Conservation (phyloP, 2,113 vertebrate species). For the Microtus montanus region DNA sequence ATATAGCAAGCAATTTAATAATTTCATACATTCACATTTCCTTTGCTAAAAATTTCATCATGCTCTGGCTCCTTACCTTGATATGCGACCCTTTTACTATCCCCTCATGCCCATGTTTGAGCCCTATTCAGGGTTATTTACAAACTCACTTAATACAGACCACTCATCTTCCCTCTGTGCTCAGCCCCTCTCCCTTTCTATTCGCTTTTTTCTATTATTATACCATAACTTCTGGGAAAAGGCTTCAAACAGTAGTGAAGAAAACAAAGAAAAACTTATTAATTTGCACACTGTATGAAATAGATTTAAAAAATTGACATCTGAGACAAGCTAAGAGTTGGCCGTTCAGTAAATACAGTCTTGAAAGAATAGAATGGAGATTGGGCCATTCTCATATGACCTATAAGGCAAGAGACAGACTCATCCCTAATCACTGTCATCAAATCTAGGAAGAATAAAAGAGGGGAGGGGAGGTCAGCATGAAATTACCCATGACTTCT, state of each 20-base stretch:
- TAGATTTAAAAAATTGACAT: neutral
- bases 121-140: neutral
- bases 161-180: neutral
- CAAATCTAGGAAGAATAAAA: conserved; percentile 6
- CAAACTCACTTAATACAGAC: neutral
- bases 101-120: neutral
- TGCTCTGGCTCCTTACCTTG: neutral
- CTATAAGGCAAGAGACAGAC: neutral
- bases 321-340: neutral
- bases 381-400: neutral
- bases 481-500: conserved; percentile 60
- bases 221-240: neutral
- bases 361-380: neutral
- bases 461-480: neutral
- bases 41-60: conserved; percentile 18
- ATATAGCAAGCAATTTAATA: neutral
- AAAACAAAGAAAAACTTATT: conserved; percentile 2
- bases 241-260: neutral
- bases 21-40: conserved; percentile 17
- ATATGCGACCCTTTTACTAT: neutral
- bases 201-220: neutral
- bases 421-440: neutral
- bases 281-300: neutral
- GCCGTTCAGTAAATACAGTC: neutral
- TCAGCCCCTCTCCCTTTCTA: neutral